These are phyloP conservation scores for Lepidochrysops patricia DNA, from an alignment of 2,888 invertebrate genomes.

Conservation along the genomic window DNA sequence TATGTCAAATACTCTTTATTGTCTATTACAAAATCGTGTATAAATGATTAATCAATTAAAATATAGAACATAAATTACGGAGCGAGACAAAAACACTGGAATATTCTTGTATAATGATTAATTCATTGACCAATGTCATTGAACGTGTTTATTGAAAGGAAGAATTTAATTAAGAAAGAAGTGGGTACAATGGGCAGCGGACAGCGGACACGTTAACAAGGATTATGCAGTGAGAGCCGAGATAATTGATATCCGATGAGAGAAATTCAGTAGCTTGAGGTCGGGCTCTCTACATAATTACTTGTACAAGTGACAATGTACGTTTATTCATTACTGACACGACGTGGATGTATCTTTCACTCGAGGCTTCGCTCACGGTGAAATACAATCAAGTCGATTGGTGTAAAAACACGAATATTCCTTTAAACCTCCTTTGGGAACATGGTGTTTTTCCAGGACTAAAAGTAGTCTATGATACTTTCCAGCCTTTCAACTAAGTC, in stretches of 20 bases:
- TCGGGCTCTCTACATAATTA: conserved; percentile 3
- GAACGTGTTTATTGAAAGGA: not conserved
- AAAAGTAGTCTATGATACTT: too few relatives aligned
- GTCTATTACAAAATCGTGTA: not conserved
- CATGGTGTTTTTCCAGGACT: too few relatives aligned
- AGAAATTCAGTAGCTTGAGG: conserved; percentile 3
- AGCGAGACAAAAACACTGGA: not conserved
- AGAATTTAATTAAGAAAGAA: not conserved
- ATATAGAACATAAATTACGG: not conserved
- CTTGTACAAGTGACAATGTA: not conserved
- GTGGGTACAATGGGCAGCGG: not conserved
- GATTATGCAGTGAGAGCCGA: conserved; percentile 2
- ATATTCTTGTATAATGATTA: not conserved
- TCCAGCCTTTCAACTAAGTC: too few relatives aligned
- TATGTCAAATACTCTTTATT: too few relatives aligned
- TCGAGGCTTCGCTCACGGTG: too few relatives aligned
- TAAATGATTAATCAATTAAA: too few relatives aligned
- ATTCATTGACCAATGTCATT: not conserved
- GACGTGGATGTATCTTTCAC: too few relatives aligned
- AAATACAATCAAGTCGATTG: too few relatives aligned
- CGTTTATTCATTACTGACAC: too few relatives aligned
- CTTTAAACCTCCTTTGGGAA: too few relatives aligned
- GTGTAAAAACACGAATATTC: too few relatives aligned
- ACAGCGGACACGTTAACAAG: conserved; percentile 1
- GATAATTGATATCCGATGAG: conserved; percentile 10